Base-by-base conservation (phyloP, 2,888 invertebrate species). In the Drosophila diplacantha region DNA sequence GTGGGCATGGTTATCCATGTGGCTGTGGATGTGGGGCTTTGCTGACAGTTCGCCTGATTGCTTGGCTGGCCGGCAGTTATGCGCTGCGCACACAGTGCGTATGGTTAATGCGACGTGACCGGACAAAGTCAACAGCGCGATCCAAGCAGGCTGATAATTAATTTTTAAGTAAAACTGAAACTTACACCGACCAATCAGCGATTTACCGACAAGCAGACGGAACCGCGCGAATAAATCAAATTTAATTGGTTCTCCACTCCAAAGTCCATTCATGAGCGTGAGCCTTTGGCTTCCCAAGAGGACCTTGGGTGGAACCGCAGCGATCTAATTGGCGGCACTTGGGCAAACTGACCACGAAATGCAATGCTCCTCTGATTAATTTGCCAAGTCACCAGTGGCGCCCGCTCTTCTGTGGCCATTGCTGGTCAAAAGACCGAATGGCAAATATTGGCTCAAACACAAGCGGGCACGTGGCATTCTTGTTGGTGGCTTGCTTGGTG, bases 91-190 rank as follows among this genome's bases (percentile, higher is more conserved):
- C 76, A 80, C 83, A 71, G 54, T 78, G 84, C 78, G 78, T 78
- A 78, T 78, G 77, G 69, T 80, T 84, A 78, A 78, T 78, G 78
- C 66, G 81, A 80, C 83, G 76, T 71, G 84, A 72, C 76, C 75
- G 71, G 64, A 32, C 54, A 73, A 76, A 66, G 44, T 69, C 76
- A 79, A 81, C 80, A 78, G 66, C 53, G 52, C 58, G 72, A 58
- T 66, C 58, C 75, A 70, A 55, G 59, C 68, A 65, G 59, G 77
- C 74, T 82, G 74, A 72, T 80, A 78, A 82, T 80, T 82, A 75
- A 80, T 82, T 80, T 80, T 65, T 62, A 65, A 73, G 55, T 83
- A 62, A 76, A 70, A 51, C 59, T 43, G 71, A 65, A 66, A 83
- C 68, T 77, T 69, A 69, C 60, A 65, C 60, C 68, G 35, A 38